Conservation (phyloP, 2,113 vertebrate species). For the Coracopsis vasa region DNA sequence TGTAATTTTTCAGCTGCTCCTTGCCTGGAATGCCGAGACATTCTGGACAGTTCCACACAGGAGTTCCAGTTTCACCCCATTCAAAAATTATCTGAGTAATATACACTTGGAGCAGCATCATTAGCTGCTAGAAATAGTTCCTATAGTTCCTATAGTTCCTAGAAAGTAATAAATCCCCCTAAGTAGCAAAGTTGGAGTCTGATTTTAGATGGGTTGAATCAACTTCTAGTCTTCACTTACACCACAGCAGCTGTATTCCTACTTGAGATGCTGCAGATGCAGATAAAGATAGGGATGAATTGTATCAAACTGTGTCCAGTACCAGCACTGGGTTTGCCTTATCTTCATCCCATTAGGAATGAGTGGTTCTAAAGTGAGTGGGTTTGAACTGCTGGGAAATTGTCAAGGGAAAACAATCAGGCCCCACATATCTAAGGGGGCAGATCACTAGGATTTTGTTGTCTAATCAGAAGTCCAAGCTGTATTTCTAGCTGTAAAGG, state of each 20-base stretch:
- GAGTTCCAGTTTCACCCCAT: background rate
- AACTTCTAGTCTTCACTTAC: background rate
- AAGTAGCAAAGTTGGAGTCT: background rate
- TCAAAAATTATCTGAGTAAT: background rate
- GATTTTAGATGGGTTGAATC: background rate
- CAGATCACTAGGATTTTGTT: background rate
- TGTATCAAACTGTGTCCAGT: background rate
- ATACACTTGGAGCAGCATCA: background rate
- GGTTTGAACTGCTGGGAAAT: background rate
- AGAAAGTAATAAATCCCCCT: background rate
- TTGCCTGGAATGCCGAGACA: background rate
- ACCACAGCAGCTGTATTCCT: background rate
- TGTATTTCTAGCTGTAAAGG: background rate
- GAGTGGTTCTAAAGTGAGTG: background rate
- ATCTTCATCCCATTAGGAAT: background rate
- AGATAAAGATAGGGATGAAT: background rate
- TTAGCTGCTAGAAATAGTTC: background rate
- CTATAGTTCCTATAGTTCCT: background rate
- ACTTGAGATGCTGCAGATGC: background rate
- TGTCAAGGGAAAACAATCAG: background rate
- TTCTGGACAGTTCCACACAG: background rate
- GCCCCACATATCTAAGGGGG: background rate
- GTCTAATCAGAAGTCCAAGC: background rate
- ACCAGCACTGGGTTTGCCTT: background rate
- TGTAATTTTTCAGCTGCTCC: background rate